Percentiles rank a stretch among this genome's conserved stretches.
Evolutionary conservation across 2,797 vertebrate species (phyloP).

Genomic region (Dipus sagitta): DNA sequence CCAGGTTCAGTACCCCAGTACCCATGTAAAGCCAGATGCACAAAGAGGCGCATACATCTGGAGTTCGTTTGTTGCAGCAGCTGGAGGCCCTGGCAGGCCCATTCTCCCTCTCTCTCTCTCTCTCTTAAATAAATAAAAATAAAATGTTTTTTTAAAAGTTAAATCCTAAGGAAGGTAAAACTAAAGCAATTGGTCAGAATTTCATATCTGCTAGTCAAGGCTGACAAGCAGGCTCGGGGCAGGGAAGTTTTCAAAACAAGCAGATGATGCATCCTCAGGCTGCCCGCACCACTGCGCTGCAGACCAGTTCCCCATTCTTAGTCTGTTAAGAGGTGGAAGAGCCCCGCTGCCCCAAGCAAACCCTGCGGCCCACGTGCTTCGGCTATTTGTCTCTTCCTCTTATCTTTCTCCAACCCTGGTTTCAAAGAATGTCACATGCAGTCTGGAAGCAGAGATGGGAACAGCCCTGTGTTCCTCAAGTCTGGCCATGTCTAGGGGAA

Average conservation of each 20-base stretch:
- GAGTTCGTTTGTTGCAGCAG: too few species aligned
- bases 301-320: not conserved
- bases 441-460: not conserved
- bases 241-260: conserved; percentile 27
- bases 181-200: not conserved
- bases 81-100: too few species aligned
- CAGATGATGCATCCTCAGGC: too few species aligned
- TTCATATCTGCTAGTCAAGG: not conserved
- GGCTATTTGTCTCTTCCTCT: not conserved
- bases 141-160: not conserved
- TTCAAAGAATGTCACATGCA: not conserved
- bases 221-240: not conserved
- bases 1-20: too few species aligned
- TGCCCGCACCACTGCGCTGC: not conserved
- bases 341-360: not conserved
- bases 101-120: too few species aligned
- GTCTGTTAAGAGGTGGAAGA: not conserved
- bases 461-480: not conserved
- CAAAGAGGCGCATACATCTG: too few species aligned
- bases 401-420: not conserved
- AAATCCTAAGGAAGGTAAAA: conserved; percentile 6
- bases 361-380: not conserved
- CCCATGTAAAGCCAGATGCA: too few species aligned
- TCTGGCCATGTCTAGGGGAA: not conserved
- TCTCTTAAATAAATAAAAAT: too few species aligned